These are phyloP conservation scores for Agrotis ipsilon DNA, from an alignment of 2,888 invertebrate species.

Conservation along the genomic window DNA sequence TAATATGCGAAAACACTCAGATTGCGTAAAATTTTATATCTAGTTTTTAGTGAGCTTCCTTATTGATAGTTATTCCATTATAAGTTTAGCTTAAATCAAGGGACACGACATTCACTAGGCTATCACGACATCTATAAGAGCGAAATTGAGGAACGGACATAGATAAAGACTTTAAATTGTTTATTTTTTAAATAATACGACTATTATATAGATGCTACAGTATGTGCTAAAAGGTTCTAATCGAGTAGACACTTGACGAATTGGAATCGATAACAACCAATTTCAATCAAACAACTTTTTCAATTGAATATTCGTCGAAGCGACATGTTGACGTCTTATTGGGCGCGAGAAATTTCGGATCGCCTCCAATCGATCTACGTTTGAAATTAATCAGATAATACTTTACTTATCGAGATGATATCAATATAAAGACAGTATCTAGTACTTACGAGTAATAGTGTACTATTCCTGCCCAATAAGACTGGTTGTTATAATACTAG, in stretches of 20 bases:
- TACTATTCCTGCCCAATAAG: constrained; percentile 69
- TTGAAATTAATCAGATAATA: constrained; percentile 54
- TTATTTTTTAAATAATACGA: constrained; percentile 82
- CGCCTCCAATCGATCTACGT: constrained; percentile 46
- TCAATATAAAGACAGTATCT: constrained; percentile 56
- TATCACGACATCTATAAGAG: constrained; percentile 90
- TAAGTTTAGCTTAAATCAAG: constrained; percentile 74
- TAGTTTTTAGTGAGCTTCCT: constrained; percentile 86
- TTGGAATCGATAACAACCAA: constrained; percentile 59
- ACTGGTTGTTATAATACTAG: constrained; percentile 66
- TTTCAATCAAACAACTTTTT: constrained; percentile 58
- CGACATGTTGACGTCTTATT: constrained; percentile 61
- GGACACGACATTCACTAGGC: constrained; percentile 90
- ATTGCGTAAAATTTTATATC: constrained; percentile 76
- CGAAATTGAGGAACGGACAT: constrained; percentile 90
- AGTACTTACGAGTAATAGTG: constrained; percentile 60
- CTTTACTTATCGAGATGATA: constrained; percentile 50
- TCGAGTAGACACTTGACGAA: constrained; percentile 67
- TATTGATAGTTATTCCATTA: constrained; percentile 75
- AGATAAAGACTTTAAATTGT: constrained; percentile 85
- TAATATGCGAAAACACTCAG: constrained; percentile 81
- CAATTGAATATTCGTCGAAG: constrained; percentile 58
- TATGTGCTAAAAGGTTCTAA: constrained; percentile 76
- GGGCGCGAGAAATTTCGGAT: constrained; percentile 60
- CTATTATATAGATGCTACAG: constrained; percentile 79